Evolutionary conservation across 2,888 invertebrate species (phyloP).

Genomic region (Galeruca laticollis): DNA sequence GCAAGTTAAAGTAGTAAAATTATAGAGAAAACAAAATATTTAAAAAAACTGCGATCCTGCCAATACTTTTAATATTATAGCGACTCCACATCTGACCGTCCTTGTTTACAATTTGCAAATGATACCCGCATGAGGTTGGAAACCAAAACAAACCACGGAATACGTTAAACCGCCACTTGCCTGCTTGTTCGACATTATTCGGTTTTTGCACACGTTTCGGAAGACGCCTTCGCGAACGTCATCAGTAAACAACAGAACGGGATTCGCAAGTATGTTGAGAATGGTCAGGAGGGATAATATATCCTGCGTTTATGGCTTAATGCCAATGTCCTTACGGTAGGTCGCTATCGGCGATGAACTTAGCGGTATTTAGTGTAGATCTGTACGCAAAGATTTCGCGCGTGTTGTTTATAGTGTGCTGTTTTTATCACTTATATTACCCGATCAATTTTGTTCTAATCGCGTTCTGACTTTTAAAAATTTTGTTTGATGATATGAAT

Average conservation of each 20-base stretch:
- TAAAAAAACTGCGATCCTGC: not conserved
- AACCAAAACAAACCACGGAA: not conserved
- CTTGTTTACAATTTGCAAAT: not conserved
- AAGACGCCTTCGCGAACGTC: constrained; percentile 25
- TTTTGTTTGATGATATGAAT: not conserved
- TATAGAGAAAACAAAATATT: not conserved
- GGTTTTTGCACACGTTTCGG: constrained; percentile 62
- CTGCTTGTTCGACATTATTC: constrained; percentile 56
- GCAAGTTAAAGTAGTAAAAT: not conserved
- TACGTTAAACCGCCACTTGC: constrained; percentile 29
- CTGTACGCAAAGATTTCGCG: constrained; percentile 49
- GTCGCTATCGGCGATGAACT: constrained; percentile 55
- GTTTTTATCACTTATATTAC: not conserved
- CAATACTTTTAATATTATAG: not conserved
- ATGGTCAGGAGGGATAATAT: constrained; percentile 61
- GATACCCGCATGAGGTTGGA: not conserved
- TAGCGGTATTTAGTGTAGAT: constrained; percentile 62
- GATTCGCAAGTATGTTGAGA: constrained; percentile 64
- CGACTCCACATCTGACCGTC: not conserved
- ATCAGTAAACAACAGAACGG: constrained; percentile 48
- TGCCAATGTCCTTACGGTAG: constrained; percentile 65
- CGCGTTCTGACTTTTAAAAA: not conserved
- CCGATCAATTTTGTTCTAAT: not conserved
- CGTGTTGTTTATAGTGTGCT: constrained; percentile 11
- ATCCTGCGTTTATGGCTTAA: constrained; percentile 62